These are phyloP conservation scores for Hoplostethus atlanticus DNA, from an alignment of 2,797 vertebrate species.

Conservation along the genomic window DNA sequence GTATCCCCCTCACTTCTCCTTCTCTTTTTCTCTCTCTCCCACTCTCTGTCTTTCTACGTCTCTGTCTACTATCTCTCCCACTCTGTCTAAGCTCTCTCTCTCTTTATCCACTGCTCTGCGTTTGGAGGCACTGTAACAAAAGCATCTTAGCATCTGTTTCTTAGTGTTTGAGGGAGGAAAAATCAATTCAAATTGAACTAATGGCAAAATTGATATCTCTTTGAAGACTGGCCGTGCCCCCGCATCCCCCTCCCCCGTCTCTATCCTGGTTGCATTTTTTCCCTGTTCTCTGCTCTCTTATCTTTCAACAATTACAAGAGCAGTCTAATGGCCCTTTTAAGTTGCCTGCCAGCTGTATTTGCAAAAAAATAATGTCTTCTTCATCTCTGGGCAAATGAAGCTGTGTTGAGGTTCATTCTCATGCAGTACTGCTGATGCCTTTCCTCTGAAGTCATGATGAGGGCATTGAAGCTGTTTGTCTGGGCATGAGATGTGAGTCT, in stretches of 20 bases:
- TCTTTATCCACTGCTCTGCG: conserved; percentile 51
- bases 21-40: conserved; percentile 12
- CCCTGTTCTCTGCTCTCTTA: conserved; percentile 80
- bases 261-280: conserved; percentile 75
- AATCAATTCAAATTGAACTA: conserved; percentile 85
- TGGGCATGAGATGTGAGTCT: conserved; percentile 72
- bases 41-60: conserved; percentile 16
- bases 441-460: conserved; percentile 79
- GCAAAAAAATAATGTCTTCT: conserved; percentile 75
- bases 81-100: conserved; percentile 29
- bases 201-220: conserved; percentile 87
- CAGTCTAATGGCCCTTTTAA: conserved; percentile 85
- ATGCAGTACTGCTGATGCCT: conserved; percentile 62
- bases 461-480: conserved; percentile 70
- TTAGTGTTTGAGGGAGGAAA: conserved; percentile 67
- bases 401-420: conserved; percentile 63
- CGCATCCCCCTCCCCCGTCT: conserved; percentile 36
- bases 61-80: conserved; percentile 44
- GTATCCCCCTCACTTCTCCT: too few relatives aligned
- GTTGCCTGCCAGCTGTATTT: conserved; percentile 84
- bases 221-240: conserved; percentile 77
- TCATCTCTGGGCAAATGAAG: conserved; percentile 76
- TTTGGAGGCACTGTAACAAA: conserved; percentile 72
- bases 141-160: conserved; percentile 81
- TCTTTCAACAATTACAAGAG: conserved; percentile 85